Base-by-base conservation (phyloP, 2,888 invertebrate genomes). In the Hyppa rectilinea region DNA sequence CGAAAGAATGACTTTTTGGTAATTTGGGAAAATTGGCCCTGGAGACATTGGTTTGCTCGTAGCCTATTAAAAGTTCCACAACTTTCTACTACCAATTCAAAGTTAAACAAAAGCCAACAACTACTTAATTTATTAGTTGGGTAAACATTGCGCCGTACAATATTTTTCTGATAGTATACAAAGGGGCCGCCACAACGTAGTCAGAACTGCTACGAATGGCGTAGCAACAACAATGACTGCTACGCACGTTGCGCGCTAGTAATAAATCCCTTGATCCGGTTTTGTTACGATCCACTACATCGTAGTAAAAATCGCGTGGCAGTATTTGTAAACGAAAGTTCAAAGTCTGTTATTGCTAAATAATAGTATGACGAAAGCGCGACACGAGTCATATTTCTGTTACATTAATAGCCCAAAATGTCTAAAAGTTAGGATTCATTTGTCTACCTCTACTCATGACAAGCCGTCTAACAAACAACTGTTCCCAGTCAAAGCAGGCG, bases 11-110 rank as follows among this genome's bases (percentile, higher is more conserved):
- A 49, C 6, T 60, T 74, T 69, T 71, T 40, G 59, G 71, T 80
- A 71, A 80, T 83, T 75, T 73, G 20, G 38, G 14, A 47, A 85
- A 81, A 80, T 75, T 83, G 58, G 52, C 60, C 36, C 58, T 71
- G 55, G 47, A 55, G 71, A 70, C 43, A 59, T 70, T 55, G 45
- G 61, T 56, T 67, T 61, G 17, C 7, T 58, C 14, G 31, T 58
- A 49, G 12, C 45, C 0, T 65, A 65, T 50, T 45, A 71, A 2
- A 70, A 60, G 38, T 75, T 66, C 3, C 20, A 34, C 36, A 59
- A 59, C 64, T 59, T 75, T 68, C 0, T 47, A 31, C 59, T 45
- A 29, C 5, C 23, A 55, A 60, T 38, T 40, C 31, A 31, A 58
- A 73, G 26, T 66, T 52, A 26, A 38, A n/a, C 17, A 73, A 61